Percentiles rank a stretch among this genome's conserved stretches.
phyloP scores from a whole-genome alignment of 2,113 vertebrate species.

The Macrotis lagotis region DNA sequence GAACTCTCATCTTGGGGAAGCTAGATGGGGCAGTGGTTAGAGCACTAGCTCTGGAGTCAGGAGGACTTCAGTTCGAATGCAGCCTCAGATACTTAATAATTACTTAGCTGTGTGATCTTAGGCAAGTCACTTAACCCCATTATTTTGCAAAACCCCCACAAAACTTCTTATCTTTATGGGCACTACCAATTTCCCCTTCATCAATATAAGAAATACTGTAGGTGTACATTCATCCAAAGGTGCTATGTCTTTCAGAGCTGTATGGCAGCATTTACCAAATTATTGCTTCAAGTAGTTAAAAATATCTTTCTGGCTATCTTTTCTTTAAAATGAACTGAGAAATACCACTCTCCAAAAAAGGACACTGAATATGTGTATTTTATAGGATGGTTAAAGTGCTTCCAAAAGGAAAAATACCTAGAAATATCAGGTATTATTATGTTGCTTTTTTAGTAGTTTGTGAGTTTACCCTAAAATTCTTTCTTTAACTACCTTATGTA shows the following conservation, averaged over 20 bases:
- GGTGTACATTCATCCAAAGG: neutral
- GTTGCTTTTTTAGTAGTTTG: neutral
- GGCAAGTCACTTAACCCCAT: too few species aligned
- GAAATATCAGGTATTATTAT: neutral
- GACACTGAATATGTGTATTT: slow-evolving; percentile 29
- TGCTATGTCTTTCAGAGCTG: neutral
- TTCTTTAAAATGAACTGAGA: neutral
- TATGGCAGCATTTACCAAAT: neutral
- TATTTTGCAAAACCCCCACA: too few species aligned
- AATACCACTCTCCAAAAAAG: slow-evolving; percentile 19
- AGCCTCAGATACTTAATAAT: too few species aligned
- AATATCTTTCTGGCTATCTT: too few species aligned
- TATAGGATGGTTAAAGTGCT: neutral
- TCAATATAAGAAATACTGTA: too few species aligned
- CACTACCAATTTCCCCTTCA: too few species aligned
- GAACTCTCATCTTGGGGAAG: too few species aligned
- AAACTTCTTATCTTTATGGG: too few species aligned
- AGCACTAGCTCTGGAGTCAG: too few species aligned
- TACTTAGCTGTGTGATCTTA: too few species aligned
- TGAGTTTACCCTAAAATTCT: neutral
- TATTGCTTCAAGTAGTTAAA: neutral
- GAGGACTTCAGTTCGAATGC: too few species aligned
- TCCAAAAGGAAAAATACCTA: slow-evolving; percentile 2
- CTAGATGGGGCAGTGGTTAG: too few species aligned
- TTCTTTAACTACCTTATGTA: neutral